Percentiles rank a stretch among this genome's conserved stretches.
Evolutionary conservation across 1,140 invertebrate genomes (phyloP).

Genomic region (Lordiphosa stackelbergi): DNA sequence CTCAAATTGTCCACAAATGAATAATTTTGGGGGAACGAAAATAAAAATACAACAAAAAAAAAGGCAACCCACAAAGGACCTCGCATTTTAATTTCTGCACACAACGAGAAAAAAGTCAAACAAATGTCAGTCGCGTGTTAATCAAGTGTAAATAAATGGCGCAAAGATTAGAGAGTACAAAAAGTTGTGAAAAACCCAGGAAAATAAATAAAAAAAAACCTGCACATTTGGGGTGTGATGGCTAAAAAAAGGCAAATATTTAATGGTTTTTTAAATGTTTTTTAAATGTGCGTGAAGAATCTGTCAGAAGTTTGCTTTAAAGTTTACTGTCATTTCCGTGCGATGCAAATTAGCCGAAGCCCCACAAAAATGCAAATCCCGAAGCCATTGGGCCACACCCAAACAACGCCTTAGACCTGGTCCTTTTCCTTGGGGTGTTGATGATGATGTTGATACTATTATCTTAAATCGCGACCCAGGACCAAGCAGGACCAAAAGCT

Average conservation of each 20-base stretch:
- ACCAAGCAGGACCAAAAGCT: slow-evolving; percentile 37
- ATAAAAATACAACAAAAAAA: slow-evolving; percentile 32
- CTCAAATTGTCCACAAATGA: slow-evolving; percentile 70
- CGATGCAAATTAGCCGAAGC: slow-evolving; percentile 66
- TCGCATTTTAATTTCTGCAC: slow-evolving; percentile 64
- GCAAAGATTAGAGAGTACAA: slow-evolving; percentile 74
- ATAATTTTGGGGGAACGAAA: slow-evolving; percentile 61
- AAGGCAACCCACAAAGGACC: slow-evolving; percentile 45
- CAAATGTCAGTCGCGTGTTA: slow-evolving; percentile 77
- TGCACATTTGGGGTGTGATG: slow-evolving; percentile 44
- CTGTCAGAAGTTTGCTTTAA: slow-evolving; percentile 55
- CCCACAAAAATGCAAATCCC: slow-evolving; percentile 26
- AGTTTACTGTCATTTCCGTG: slow-evolving; percentile 33
- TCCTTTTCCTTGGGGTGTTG: slow-evolving; percentile 51
- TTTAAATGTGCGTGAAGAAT: slow-evolving; percentile 75
- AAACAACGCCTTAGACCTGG: slow-evolving; percentile 57
- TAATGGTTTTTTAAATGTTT: slow-evolving; percentile 77
- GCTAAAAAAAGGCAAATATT: slow-evolving; percentile 29
- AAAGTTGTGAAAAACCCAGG: slow-evolving; percentile 29
- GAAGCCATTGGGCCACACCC: slow-evolving; percentile 37
- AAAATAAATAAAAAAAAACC: slow-evolving; percentile 49
- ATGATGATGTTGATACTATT: slow-evolving; percentile 77
- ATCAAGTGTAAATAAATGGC: slow-evolving; percentile 77
- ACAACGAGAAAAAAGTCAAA: slow-evolving; percentile 61
- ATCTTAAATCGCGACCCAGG: slow-evolving; percentile 68